Evolutionary conservation across 2,888 invertebrate genomes (phyloP).

Genomic region (Lepidonotus clava): DNA sequence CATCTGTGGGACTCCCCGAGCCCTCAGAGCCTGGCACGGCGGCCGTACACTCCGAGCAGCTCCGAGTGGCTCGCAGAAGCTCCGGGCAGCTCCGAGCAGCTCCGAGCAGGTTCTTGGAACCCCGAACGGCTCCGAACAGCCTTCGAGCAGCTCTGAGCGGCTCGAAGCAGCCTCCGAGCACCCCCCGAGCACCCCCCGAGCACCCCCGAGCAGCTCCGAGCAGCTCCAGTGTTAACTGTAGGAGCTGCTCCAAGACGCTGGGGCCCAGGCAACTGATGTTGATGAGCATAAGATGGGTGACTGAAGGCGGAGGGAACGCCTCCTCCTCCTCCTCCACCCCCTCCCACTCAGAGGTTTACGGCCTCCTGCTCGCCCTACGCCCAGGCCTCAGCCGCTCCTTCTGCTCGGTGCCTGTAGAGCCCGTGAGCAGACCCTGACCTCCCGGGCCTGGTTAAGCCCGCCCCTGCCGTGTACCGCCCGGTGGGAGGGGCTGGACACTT

Average conservation of each 20-base stretch:
- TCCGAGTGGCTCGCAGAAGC: background rate
- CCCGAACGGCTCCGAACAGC: background rate
- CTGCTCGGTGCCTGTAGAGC: background rate
- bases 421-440: constrained; percentile 1
- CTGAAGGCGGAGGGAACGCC: constrained; percentile 31
- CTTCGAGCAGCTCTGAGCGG: background rate
- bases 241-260: background rate
- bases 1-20: constrained; percentile 9
- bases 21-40: constrained; percentile 37
- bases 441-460: background rate
- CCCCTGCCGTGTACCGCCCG: background rate
- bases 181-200: background rate
- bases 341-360: constrained; percentile 19
- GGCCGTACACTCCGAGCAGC: background rate
- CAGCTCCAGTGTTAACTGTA: no score
- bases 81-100: background rate
- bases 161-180: background rate
- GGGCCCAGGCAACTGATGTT: background rate
- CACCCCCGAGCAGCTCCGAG: background rate
- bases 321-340: no score
- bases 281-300: constrained; percentile 28
- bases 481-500: constrained; percentile 16
- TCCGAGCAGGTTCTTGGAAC: background rate
- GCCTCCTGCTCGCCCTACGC: constrained; percentile 11
- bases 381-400: background rate